Percentiles rank a stretch among this genome's conserved stretches.
Evolutionary conservation across 2,888 invertebrate genomes (phyloP).

Genomic region (Adineta ricciae): DNA sequence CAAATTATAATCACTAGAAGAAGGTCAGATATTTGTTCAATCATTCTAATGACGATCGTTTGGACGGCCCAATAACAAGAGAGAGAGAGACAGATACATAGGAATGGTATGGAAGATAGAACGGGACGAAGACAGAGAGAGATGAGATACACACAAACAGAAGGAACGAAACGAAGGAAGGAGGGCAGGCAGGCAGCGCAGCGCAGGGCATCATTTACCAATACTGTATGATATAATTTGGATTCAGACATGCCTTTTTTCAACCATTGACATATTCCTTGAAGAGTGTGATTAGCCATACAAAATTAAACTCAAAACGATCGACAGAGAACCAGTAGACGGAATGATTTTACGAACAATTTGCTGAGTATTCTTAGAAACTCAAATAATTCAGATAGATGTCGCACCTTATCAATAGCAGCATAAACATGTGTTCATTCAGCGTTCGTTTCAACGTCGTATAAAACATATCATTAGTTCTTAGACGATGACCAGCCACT

Average conservation of each 20-base stretch:
- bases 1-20: not conserved
- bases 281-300: not conserved
- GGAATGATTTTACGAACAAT: not conserved
- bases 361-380: not conserved
- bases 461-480: too few species aligned
- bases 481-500: too few species aligned
- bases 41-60: not conserved
- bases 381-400: not conserved
- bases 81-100: not conserved
- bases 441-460: too few species aligned
- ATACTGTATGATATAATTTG: not conserved
- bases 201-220: not conserved
- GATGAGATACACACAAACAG: slow-evolving; percentile 15
- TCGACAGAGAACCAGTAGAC: not conserved
- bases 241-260: not conserved
- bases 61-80: not conserved
- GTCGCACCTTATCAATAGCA: not conserved
- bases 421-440: too few species aligned
- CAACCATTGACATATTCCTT: not conserved
- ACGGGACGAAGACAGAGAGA: not conserved
- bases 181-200: not conserved
- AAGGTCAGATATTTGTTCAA: not conserved
- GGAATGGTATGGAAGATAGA: slow-evolving; percentile 1
- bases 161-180: slow-evolving; percentile 11
- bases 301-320: not conserved